Percentiles rank a stretch among this genome's conserved stretches.
Conservation (phyloP, 2,113 vertebrate species). For the Psammodynastes pulverulentus region DNA sequence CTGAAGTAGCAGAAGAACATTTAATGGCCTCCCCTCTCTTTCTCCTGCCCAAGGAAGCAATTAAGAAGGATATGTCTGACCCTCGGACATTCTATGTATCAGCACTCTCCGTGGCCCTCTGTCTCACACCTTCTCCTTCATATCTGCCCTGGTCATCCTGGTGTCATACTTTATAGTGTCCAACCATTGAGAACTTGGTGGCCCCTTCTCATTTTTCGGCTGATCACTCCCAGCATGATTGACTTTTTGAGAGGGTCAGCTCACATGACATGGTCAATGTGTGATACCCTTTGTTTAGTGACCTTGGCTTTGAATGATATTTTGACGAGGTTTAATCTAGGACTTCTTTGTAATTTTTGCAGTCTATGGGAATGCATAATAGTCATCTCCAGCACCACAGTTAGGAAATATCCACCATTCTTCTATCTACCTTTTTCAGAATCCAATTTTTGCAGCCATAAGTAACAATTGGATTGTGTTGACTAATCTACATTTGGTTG, state of each 20-base stretch:
- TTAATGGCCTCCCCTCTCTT: neutral
- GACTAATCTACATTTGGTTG: neutral
- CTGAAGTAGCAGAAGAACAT: neutral
- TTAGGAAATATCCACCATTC: too few species aligned
- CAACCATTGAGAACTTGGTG: neutral
- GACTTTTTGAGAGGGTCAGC: neutral
- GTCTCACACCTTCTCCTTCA: neutral
- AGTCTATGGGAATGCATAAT: neutral
- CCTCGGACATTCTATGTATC: neutral
- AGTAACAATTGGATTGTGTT: neutral
- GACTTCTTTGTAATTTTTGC: neutral
- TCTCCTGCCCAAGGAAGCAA: slow-evolving; percentile 19
- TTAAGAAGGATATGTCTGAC: slow-evolving; percentile 37
- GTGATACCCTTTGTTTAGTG: neutral
- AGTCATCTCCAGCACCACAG: neutral
- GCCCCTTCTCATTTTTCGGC: neutral
- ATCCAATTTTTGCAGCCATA: neutral
- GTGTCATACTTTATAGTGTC: neutral
- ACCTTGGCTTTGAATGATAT: neutral
- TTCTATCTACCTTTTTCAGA: neutral
- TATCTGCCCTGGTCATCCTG: neutral
- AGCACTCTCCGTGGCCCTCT: neutral
- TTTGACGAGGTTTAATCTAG: neutral
- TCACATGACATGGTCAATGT: neutral
- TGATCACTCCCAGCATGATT: neutral